These are phyloP conservation scores for Tychaedon coryphoeus DNA, from an alignment of 2,113 vertebrate genomes.

Conservation along the genomic window DNA sequence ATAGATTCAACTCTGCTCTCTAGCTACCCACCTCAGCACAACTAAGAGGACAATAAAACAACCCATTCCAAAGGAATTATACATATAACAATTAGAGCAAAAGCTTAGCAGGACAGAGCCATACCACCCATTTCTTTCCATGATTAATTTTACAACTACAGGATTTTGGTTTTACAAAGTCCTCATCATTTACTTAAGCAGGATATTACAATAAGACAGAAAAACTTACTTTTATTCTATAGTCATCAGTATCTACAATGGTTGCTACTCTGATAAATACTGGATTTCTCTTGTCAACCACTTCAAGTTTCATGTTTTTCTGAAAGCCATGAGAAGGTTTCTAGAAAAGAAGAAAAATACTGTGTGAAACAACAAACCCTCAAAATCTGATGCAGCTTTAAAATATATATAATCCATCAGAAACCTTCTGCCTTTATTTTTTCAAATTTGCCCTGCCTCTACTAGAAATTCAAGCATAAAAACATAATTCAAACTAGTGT, in stretches of 20 bases:
- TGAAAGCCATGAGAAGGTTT: slow-evolving; percentile 85
- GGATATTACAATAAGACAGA: not conserved
- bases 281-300: slow-evolving; percentile 85
- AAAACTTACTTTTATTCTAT: slow-evolving; percentile 80
- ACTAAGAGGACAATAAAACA: not conserved
- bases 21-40: not conserved
- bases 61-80: not conserved
- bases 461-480: not conserved
- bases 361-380: not conserved
- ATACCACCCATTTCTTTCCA: not conserved
- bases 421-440: not conserved
- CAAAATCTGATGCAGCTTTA: not conserved
- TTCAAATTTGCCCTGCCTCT: not conserved
- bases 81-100: not conserved
- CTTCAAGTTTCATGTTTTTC: slow-evolving; percentile 84
- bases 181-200: not conserved
- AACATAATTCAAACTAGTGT: not conserved
- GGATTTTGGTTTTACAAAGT: not conserved
- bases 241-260: slow-evolving; percentile 81
- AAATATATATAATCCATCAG: not conserved
- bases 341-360: slow-evolving; percentile 48
- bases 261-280: slow-evolving; percentile 82
- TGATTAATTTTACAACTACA: not conserved
- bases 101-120: not conserved
- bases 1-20: not conserved